A percentile compares a stretch with the other conserved stretches of the same genome.
Evolutionary conservation across 2,797 vertebrate species (phyloP).

Genomic region (Ibycter americanus): DNA sequence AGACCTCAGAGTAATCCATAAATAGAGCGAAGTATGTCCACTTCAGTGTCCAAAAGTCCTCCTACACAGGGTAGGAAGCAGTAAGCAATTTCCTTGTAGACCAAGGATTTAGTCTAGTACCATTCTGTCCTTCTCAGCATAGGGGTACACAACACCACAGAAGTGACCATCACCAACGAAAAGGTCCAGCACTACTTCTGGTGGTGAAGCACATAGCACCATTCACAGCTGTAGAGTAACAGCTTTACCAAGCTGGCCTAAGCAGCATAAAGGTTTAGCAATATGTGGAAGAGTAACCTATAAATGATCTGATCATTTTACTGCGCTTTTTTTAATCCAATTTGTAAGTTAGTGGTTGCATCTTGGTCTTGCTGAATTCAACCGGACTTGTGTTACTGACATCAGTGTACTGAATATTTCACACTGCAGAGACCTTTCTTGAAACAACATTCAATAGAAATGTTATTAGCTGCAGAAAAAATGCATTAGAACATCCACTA

Average conservation of each 20-base stretch:
- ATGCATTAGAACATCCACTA: neutral
- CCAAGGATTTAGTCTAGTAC: neutral
- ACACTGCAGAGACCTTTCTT: neutral
- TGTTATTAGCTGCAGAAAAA: neutral
- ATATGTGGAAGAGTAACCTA: neutral
- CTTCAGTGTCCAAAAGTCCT: neutral
- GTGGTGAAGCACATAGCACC: neutral
- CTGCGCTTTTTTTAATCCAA: neutral
- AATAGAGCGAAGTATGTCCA: neutral
- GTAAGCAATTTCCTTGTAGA: slow-evolving; percentile 2
- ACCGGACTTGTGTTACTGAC: neutral
- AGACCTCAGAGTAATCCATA: slow-evolving; percentile 7
- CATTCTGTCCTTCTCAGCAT: neutral
- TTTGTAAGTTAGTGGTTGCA: neutral
- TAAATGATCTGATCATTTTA: neutral
- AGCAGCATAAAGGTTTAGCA: neutral
- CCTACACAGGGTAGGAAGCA: neutral
- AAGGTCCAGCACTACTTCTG: neutral
- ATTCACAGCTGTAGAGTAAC: neutral
- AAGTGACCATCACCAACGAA: neutral
- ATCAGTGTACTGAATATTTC: neutral
- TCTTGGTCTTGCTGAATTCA: neutral
- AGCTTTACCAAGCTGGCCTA: neutral
- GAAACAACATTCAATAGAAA: neutral
- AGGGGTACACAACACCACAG: neutral